Base-by-base conservation (phyloP, 2,113 vertebrate species). In the Myiozetetes cayanensis region DNA sequence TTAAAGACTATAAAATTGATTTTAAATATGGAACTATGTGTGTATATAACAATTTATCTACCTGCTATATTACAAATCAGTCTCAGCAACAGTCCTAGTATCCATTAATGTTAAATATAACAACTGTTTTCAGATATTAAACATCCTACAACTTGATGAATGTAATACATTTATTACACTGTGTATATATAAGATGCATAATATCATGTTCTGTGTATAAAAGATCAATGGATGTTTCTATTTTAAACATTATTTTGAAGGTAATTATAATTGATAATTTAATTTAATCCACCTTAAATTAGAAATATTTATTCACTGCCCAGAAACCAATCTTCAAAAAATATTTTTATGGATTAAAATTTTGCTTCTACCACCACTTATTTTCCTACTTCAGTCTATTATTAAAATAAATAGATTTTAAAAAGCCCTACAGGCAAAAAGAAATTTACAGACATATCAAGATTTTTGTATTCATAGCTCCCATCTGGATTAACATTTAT, bases 31-130 rank as follows among this genome's bases (percentile, higher is more conserved):
- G n/a, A 63, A 66, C 18, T 68, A 25, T 24, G 22, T 46, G 49
- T 73, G 30, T 41, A 75, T 73, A 39, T 46, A 86, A 91, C 41
- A 62, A 77, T 90, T 94, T 88, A 79, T 81, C 71, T 94, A 63
- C 53, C 63, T 78, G 87, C 71, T 76, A 92, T 90, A 87, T 82
- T 79, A 75, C 41, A 93, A 89, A 66, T 82, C 91, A 76, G 18
- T 81, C 78, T 83, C 50, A 75, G 68, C 49, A 95, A 66, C 56
- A 88, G 50, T 81, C 65, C 78, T 96, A 94, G 80, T 75, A 93
- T 21, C 46, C 84, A 85, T 93, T 94, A 96, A 90, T 65, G 53
- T 89, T 97, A 96, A 96, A 95, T 91, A 74, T 67, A 95, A 96
- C 73, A 91, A 94, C 85, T 87, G 47, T 70, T 93, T 85, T 81